phyloP scores from a whole-genome alignment of 2,113 vertebrate genomes.

The Sinocyclocheilus rhinocerous region DNA sequence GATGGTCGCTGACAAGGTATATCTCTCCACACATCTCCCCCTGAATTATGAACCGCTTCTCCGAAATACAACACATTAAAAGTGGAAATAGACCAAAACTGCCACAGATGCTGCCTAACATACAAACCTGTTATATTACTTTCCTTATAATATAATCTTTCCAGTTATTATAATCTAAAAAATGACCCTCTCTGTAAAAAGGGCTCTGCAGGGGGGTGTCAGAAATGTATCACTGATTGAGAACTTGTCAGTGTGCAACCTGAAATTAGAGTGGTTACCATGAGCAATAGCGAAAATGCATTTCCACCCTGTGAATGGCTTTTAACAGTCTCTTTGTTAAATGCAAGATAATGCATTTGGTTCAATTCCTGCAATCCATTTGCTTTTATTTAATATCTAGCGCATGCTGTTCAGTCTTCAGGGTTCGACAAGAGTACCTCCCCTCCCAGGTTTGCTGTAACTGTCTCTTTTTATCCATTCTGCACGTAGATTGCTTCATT shows the following conservation, averaged over 20 bases:
- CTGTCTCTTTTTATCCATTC: constrained; percentile 30
- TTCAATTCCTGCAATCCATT: constrained; percentile 54
- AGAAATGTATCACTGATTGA: constrained; percentile 34
- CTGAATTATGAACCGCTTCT: not conserved
- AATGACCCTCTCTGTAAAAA: constrained; percentile 21
- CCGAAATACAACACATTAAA: constrained; percentile 17
- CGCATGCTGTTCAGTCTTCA: constrained; percentile 26
- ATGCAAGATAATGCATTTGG: constrained; percentile 49
- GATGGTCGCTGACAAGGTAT: constrained; percentile 20
- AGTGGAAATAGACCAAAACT: not conserved
- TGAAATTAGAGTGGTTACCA: constrained; percentile 51
- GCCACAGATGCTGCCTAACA: not conserved
- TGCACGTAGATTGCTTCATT: not conserved
- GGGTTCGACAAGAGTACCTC: constrained; percentile 20
- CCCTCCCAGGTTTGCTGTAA: constrained; percentile 4
- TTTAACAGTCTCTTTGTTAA: constrained; percentile 55
- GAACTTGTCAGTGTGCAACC: constrained; percentile 41
- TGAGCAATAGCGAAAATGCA: constrained; percentile 21
- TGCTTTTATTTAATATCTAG: constrained; percentile 42
- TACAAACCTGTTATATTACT: not conserved
- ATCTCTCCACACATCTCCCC: constrained; percentile 23
- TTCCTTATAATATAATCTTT: not conserved
- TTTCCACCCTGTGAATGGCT: constrained; percentile 44
- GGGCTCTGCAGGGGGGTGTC: not conserved
- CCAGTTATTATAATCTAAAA: constrained; percentile 9